Evolutionary conservation across 2,888 invertebrate genomes (phyloP), one percentile per base, ranked within the genome.

Genomic region (Drosophila basisetae): DNA sequence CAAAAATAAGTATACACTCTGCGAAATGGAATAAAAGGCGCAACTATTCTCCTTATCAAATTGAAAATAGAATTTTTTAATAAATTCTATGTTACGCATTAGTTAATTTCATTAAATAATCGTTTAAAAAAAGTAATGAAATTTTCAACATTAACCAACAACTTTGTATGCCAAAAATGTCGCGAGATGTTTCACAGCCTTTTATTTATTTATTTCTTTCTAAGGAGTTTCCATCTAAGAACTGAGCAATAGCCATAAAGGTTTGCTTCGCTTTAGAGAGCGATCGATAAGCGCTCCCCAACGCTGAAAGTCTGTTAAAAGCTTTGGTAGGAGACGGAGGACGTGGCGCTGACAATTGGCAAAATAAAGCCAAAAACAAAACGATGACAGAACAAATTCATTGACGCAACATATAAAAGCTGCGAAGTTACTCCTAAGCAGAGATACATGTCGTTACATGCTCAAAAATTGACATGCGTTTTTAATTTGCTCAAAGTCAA

Each of bases 311-410:
- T 41, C 25, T 6, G 30, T 6, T 30, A 11, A 18, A 18, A 30
- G 18, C 5, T 11, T 30, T 50, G 9, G 16, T 11, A 18, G 69
- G 30, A 33, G 61, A 67, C 53, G 62, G 50, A 59, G 58, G 78
- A 64, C 62, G 35, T 66, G 79, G 59, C 68, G 61, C 43, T 59
- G 50, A 30, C 84, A 76, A 76, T 78, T 79, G 76, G 30, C 83
- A 78, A 59, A 18, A 59, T 16, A 47, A 52, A 28, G 56, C 50
- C 25, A 25, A 37, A 37, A 52, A 53, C 31, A 10, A 49, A 50
- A 30, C 64, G 75, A 85, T 80, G 89, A 89, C 89, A 75, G 65
- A 54, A 71, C 73, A 76, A 80, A 70, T 70, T 85, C 74, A 68
- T 74, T 68, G 67, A 65, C 74, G 76, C 80, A 89, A 82, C 85